These are phyloP conservation scores for Ophioninae sp. DNA, from an alignment of 2,888 invertebrate genomes.

Conservation along the genomic window DNA sequence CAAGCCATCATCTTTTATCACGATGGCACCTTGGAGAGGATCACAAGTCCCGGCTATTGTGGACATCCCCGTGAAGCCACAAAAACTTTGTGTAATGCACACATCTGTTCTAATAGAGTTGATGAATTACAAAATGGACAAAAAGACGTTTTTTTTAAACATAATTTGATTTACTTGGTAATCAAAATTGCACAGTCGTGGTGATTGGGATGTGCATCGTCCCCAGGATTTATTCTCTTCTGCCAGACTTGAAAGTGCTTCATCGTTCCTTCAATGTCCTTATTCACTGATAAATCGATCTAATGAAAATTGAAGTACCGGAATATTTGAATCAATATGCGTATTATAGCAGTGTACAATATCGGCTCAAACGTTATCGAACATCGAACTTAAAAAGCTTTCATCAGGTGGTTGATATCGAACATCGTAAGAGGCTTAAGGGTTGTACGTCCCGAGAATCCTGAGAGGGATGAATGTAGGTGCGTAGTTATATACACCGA, in stretches of 20 bases:
- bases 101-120: conserved; percentile 76
- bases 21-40: conserved; percentile 82
- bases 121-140: conserved; percentile 1
- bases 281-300: conserved; percentile 79
- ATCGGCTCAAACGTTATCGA: conserved; percentile 16
- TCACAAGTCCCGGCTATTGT: conserved; percentile 83
- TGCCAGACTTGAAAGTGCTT: conserved; percentile 84
- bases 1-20: conserved; percentile 83
- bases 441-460: conserved; percentile 43
- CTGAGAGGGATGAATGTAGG: conserved; percentile 13
- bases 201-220: conserved; percentile 83
- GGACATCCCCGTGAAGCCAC: conserved; percentile 82
- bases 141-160: too few relatives aligned
- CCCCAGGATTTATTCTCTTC: conserved; percentile 81
- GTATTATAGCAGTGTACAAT: conserved; percentile 9
- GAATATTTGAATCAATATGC: conserved; percentile 6
- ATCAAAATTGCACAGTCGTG: conserved; percentile 84
- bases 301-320: conserved; percentile 53
- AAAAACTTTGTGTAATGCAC: conserved; percentile 74
- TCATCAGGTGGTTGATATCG: conserved; percentile 45
- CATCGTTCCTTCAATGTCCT: conserved; percentile 82
- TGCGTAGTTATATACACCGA: conserved; percentile 1
- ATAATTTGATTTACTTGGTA: conserved; percentile 80
- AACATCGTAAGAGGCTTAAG: conserved; percentile 49
- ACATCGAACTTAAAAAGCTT: conserved; percentile 24